Evolutionary conservation across 2,113 vertebrate genomes (phyloP).

Genomic region (Neolamprologus tretocephalus): DNA sequence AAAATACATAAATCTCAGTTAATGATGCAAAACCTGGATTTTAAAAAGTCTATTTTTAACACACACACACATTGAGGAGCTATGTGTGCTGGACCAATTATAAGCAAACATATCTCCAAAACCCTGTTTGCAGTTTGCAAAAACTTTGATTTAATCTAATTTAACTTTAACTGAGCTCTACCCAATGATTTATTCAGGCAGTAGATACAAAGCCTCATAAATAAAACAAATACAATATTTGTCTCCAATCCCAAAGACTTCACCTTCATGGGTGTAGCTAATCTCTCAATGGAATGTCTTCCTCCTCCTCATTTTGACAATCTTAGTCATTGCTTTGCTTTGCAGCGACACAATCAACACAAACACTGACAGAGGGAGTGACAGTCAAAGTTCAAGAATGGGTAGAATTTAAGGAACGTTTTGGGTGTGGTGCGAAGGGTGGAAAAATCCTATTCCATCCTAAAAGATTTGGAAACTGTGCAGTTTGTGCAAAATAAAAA

Average conservation of each 20-base stretch:
- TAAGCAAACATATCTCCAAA: not conserved
- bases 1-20: not conserved
- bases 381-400: not conserved
- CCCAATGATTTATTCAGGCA: not conserved
- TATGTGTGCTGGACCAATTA: not conserved
- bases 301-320: not conserved
- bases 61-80: not conserved
- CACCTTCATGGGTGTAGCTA: not conserved
- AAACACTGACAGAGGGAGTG: not conserved
- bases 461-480: not conserved
- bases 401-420: not conserved
- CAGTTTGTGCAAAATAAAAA: not conserved
- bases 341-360: not conserved
- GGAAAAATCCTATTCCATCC: not conserved
- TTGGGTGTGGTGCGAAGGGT: not conserved
- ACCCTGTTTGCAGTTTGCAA: not conserved
- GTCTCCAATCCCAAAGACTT: not conserved
- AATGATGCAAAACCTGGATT: not conserved
- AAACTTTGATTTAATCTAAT: not conserved
- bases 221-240: not conserved
- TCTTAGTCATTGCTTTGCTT: not conserved
- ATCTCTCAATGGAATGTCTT: not conserved
- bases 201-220: not conserved
- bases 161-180: not conserved
- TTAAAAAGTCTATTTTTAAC: not conserved